Base-by-base conservation (phyloP, 2,888 invertebrate genomes). In the Gandaritis pyraliata region DNA sequence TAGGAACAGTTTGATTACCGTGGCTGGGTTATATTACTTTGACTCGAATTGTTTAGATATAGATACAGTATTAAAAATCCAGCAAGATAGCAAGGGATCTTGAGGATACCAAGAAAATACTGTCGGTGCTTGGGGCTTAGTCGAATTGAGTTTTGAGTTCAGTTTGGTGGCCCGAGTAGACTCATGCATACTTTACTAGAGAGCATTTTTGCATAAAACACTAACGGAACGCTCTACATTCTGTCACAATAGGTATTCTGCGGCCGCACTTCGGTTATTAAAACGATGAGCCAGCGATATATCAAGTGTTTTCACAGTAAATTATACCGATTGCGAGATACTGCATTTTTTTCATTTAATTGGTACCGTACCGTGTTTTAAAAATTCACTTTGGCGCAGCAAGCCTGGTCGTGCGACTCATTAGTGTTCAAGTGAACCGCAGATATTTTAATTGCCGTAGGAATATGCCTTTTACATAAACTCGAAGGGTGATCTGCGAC, bases 371-470 rank as follows among this genome's bases (percentile, higher is more conserved):
- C 38, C 4, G 15, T 7, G 15, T 82, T 80, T 76, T 81, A 76
- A 75, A 77, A 77, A 78, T 58, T 52, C 13, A 60, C 71, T 73
- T 72, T 72, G 67, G 69, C 63, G 69, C 67, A 75, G 70, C 72
- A 78, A 76, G 75, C 65, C 59, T 68, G 68, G 48, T 55, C 72
- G 67, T 70, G 73, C 72, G 72, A 76, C 81, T 86, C 83, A 85
- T 87, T 88, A 85, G 81, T 80, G 78, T 72, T 72, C 79, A 81
- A 86, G 83, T 85, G 61, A 53, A 59, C 61, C 65, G 82, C 78
- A 76, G 79, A 16, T 46, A 36, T 54, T 84, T 86, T 87, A 87
- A 87, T 87, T 87, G 82, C 81, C 69, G 72, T 71, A 75, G 72
- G 75, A 75, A 72, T 75, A 72, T 68, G 64, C 57, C 45, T 66